These are phyloP conservation scores for Trichonephila clavata DNA, from an alignment of 1,140 invertebrate genomes.

Conservation along the genomic window DNA sequence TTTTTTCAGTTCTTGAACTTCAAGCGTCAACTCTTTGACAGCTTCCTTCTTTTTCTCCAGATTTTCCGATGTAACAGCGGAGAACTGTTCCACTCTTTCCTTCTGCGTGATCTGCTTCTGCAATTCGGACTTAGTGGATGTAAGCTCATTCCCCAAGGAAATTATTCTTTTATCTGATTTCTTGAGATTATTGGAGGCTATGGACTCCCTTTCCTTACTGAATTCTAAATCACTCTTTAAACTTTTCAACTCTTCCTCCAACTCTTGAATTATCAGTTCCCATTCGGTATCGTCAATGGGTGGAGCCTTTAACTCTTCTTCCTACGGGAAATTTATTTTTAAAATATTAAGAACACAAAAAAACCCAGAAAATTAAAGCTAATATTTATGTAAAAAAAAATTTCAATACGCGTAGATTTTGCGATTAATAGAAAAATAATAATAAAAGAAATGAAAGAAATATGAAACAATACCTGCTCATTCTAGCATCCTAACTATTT, in stretches of 20 bases:
- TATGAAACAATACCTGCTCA: too few species aligned
- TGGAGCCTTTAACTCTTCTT: not conserved
- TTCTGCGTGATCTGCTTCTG: not conserved
- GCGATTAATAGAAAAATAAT: too few species aligned
- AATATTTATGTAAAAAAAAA: too few species aligned
- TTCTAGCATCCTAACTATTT: too few species aligned
- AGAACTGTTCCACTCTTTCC: not conserved
- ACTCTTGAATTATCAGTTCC: not conserved
- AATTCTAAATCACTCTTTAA: slow-evolving; percentile 1
- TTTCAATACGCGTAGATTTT: too few species aligned
- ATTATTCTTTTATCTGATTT: not conserved
- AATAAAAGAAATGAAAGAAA: too few species aligned
- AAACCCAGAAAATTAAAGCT: too few species aligned
- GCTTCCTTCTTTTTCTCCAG: not conserved
- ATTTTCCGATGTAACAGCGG: not conserved
- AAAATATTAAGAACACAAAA: too few species aligned
- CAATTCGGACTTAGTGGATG: not conserved
- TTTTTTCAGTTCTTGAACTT: not conserved
- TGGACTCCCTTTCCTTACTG: not conserved
- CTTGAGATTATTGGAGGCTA: not conserved
- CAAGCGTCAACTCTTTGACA: not conserved
- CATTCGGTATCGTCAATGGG: not conserved
- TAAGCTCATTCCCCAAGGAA: not conserved
- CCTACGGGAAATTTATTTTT: not conserved
- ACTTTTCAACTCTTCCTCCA: slow-evolving; percentile 8